Evolutionary conservation across 2,888 invertebrate species (phyloP).

Genomic region (Nipponacmea schrenckii): DNA sequence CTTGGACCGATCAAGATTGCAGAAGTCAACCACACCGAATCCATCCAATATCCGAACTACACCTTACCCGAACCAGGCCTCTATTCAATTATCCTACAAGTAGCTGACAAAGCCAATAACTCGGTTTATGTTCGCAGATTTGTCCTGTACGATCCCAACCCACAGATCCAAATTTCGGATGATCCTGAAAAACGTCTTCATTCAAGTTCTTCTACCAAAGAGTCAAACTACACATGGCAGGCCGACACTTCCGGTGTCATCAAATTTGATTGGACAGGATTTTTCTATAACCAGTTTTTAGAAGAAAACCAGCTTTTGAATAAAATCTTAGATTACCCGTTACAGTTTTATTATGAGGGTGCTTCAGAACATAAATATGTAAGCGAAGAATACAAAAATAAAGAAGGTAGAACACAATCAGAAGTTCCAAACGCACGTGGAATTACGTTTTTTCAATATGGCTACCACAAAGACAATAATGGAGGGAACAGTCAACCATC

Average conservation of each 20-base stretch:
- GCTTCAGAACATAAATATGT: background rate
- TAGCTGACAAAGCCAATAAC: constrained; percentile 44
- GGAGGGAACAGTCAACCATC: constrained; percentile 11
- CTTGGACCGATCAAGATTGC: background rate
- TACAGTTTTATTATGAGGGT: constrained; percentile 25
- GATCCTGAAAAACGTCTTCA: constrained; percentile 23
- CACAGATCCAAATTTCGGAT: constrained; percentile 27
- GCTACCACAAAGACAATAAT: constrained; percentile 11
- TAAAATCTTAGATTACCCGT: constrained; percentile 28
- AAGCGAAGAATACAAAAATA: constrained; percentile 1
- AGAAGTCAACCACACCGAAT: background rate
- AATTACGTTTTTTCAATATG: constrained; percentile 35
- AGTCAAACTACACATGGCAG: constrained; percentile 40
- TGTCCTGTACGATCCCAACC: constrained; percentile 38
- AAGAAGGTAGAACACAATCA: constrained; percentile 33
- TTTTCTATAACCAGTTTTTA: constrained; percentile 37
- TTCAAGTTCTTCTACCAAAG: constrained; percentile 31
- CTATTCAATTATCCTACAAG: constrained; percentile 41
- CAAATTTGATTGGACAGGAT: constrained; percentile 30
- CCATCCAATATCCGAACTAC: constrained; percentile 16
- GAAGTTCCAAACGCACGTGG: constrained; percentile 37
- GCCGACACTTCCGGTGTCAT: constrained; percentile 21
- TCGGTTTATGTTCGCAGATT: constrained; percentile 39
- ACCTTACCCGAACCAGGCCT: constrained; percentile 35
- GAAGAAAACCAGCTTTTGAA: constrained; percentile 32